These are phyloP conservation scores for Drosophila pseudotalamancana DNA, from an alignment of 2,888 invertebrate genomes.

Conservation along the genomic window DNA sequence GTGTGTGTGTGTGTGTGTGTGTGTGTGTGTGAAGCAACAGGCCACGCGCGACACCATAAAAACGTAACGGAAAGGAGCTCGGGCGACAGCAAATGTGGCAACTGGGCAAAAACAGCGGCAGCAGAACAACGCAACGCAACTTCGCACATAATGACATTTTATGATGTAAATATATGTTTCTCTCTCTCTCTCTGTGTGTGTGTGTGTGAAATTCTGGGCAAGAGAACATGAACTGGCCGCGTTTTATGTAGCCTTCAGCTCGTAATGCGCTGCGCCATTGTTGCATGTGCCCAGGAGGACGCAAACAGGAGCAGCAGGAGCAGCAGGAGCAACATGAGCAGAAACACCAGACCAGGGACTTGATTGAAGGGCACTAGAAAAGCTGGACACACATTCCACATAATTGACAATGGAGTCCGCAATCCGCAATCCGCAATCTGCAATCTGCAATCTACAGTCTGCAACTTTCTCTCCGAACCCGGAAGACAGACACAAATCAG, in stretches of 20 bases:
- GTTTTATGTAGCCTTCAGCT: conserved; percentile 60
- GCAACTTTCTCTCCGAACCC: conserved; percentile 35
- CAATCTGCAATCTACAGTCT: conserved; percentile 39
- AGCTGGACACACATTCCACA: conserved; percentile 26
- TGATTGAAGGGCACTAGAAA: background rate
- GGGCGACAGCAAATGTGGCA: conserved; percentile 22
- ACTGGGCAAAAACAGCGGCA: conserved; percentile 23
- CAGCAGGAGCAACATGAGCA: background rate
- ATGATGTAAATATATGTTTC: conserved; percentile 42
- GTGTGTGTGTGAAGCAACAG: conserved; percentile 62
- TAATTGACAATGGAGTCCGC: conserved; percentile 60
- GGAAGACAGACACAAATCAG: conserved; percentile 62
- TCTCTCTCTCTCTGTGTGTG: conserved; percentile 12
- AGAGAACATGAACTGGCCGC: conserved; percentile 43
- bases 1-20: conserved; percentile 7
- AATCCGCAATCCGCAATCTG: conserved; percentile 45
- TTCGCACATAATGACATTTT: conserved; percentile 74
- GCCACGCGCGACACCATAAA: conserved; percentile 70
- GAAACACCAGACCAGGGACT: background rate
- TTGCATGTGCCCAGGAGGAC: conserved; percentile 31
- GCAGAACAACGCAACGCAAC: conserved; percentile 50
- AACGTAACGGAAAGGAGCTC: conserved; percentile 48
- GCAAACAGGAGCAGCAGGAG: background rate
- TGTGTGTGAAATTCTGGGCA: conserved; percentile 14
- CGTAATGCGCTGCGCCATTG: conserved; percentile 34